Evolutionary conservation across 2,113 vertebrate species (phyloP), one percentile per base, ranked within the genome.

Genomic region (Rhabdornis inornatus): DNA sequence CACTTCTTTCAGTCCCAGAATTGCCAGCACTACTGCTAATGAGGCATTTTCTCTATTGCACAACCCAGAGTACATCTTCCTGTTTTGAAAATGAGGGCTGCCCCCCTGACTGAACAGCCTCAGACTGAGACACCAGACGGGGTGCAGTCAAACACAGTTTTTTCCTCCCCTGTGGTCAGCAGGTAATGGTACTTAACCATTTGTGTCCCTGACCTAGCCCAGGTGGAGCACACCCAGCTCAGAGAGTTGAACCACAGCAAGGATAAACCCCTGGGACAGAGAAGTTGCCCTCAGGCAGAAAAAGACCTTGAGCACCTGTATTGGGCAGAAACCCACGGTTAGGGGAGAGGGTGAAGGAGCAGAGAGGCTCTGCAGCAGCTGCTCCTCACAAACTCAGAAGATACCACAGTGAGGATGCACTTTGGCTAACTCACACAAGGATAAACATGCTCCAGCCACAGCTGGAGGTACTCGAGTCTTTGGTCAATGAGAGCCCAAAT

Each of bases 161-260:
- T 86, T 45, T 57, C 39, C 53, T 80, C 27, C 1, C 1, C 20
- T n/a, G 19, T n/a, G 52, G 31, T 45, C 60, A 88, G 47, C 20
- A 85, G 27, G 17, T 30, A 80, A 59, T 1, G 0, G 24, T 50
- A 39, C 49, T 55, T 39, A 37, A 35, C 21, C 9, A 3, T 15
- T 33, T 0, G 0, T 31, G n/a, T 55, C n/a, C 45, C 50, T 0
- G 0, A 33, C 39, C 11, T 4, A 42, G 49, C 18, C 30, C 1
- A 6, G 53, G 23, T 0, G 3, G 28, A 53, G 71, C 5, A 2
- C 2, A 3, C 11, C 35, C 60, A 56, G 37, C 60, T 56, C 19
- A 61, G 33, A 72, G 31, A 55, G 12, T 23, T 87, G 61, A 78
- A 57, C 28, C 31, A 40, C 70, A 40, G 42, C 6, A 4, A 40